A percentile compares a stretch with the other conserved stretches of the same genome.
phyloP scores from a whole-genome alignment of 2,113 vertebrate species.

The Sprattus sprattus region DNA sequence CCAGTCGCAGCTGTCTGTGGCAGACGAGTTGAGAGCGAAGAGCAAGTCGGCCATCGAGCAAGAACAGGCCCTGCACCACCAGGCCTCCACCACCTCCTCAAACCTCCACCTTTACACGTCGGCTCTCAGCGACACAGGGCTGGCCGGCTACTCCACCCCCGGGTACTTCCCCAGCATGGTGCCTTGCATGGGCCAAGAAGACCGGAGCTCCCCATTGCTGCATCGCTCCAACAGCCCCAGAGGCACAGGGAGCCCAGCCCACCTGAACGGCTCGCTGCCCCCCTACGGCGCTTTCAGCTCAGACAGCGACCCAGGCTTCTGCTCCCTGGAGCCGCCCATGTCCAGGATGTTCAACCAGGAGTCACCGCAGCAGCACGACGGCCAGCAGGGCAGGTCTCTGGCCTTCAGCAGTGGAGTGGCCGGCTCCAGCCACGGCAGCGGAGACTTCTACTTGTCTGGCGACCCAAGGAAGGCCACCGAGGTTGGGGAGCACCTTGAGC shows the following conservation, averaged over 20 bases:
- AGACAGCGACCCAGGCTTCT: conserved; percentile 60
- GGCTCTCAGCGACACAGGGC: background rate
- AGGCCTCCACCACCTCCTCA: background rate
- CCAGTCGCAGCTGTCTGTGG: conserved; percentile 78
- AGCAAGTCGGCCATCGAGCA: conserved; percentile 54
- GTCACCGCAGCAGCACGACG: background rate
- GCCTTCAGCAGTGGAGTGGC: conserved; percentile 60
- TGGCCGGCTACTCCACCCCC: background rate
- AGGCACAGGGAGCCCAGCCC: conserved; percentile 37
- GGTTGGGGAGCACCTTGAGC: background rate
- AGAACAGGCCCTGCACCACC: conserved; percentile 14
- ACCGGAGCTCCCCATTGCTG: background rate
- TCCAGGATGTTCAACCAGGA: conserved; percentile 57
- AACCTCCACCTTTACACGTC: background rate
- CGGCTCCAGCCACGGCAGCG: conserved; percentile 39
- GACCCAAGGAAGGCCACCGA: background rate
- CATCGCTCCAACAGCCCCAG: conserved; percentile 27
- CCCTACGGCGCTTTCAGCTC: conserved; percentile 18
- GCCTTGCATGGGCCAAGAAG: background rate
- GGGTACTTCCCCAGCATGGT: background rate
- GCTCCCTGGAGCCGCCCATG: conserved; percentile 59
- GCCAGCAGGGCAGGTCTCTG: conserved; percentile 17
- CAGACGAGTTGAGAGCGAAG: conserved; percentile 83
- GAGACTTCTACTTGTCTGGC: background rate
- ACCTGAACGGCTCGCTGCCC: conserved; percentile 24